A percentile compares a stretch with the other conserved stretches of the same genome.
Conservation (phyloP, 2,797 vertebrate genomes). For the Danio kyathit region DNA sequence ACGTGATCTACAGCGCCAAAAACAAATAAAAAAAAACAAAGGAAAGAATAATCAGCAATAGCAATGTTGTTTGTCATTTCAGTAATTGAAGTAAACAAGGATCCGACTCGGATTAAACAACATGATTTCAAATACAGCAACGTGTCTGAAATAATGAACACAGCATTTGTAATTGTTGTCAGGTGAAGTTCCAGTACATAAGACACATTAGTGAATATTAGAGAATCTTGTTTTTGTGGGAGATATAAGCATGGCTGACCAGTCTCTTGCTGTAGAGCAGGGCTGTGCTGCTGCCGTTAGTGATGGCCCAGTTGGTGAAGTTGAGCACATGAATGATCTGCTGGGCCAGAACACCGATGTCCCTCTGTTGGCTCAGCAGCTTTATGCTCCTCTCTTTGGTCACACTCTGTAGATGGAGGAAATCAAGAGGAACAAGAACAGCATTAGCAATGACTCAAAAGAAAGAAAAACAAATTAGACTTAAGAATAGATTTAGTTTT, state of each 20-base stretch:
- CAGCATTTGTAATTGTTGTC: neutral
- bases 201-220: neutral
- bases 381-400: constrained; percentile 95
- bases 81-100: neutral
- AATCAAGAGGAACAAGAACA: constrained; percentile 25
- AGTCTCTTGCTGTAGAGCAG: constrained; percentile 96
- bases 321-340: constrained; percentile 97
- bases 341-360: constrained; percentile 90
- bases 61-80: neutral
- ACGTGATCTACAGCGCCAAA: constrained; percentile 85
- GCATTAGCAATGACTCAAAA: neutral
- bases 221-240: neutral
- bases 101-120: neutral
- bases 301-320: constrained; percentile 97
- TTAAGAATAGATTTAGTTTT: no score
- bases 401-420: constrained; percentile 81
- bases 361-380: constrained; percentile 91
- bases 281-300: constrained; percentile 95
- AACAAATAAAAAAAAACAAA: neutral
- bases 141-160: neutral
- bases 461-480: neutral
- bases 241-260: constrained; percentile 76
- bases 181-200: neutral
- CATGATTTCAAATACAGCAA: constrained; percentile 3
- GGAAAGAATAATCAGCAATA: neutral